These are phyloP conservation scores for Ara ararauna DNA, from an alignment of 2,797 vertebrate genomes.

Conservation along the genomic window DNA sequence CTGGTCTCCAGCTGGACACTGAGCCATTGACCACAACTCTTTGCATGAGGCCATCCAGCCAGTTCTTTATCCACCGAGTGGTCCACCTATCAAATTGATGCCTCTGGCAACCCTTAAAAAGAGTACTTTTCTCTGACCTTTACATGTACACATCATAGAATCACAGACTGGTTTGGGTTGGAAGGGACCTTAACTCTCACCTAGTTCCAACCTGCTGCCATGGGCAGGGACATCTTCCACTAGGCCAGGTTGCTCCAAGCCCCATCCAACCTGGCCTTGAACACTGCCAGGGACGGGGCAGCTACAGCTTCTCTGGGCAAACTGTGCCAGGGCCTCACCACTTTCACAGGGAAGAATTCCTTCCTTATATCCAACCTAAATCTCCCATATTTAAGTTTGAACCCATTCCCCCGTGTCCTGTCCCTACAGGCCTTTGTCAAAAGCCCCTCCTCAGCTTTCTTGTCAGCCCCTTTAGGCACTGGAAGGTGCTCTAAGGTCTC, in stretches of 20 bases:
- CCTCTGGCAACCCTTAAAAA: neutral
- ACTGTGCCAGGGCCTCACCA: too few species aligned
- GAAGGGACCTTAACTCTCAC: neutral
- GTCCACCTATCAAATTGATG: neutral
- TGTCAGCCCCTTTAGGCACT: neutral
- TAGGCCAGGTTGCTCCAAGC: neutral
- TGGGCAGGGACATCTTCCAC: neutral
- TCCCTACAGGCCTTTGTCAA: neutral
- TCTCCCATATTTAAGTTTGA: too few species aligned
- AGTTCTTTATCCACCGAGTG: too few species aligned
- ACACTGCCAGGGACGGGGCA: neutral
- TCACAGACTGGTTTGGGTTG: neutral
- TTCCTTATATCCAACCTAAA: too few species aligned
- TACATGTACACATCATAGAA: rapidly evolving
- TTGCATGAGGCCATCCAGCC: too few species aligned
- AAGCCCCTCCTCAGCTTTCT: neutral
- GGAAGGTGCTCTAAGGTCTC: neutral
- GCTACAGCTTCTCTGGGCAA: neutral
- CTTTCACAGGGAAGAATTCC: too few species aligned
- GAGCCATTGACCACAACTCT: too few species aligned
- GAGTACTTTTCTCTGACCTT: neutral
- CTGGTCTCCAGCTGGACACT: too few species aligned
- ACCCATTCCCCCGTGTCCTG: neutral
- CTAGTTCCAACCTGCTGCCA: neutral
- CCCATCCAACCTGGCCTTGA: neutral